phyloP scores from a whole-genome alignment of 2,797 vertebrate genomes.

The Triplophysa bombifrons region DNA sequence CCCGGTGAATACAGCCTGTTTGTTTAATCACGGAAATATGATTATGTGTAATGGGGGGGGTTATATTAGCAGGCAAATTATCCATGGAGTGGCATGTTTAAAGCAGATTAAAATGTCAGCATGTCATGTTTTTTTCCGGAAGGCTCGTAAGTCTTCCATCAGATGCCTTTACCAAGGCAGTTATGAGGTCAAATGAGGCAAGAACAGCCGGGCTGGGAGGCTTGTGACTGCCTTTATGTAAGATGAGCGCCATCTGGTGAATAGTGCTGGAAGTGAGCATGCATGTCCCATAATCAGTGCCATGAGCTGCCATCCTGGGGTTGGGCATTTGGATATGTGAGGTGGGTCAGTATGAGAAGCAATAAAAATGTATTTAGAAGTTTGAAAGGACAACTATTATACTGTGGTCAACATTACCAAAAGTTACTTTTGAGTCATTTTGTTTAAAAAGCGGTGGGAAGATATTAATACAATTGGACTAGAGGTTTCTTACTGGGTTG shows the following conservation, averaged over 20 bases:
- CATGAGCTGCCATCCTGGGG: not conserved
- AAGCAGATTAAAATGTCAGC: constrained; percentile 26
- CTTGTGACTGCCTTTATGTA: constrained; percentile 17
- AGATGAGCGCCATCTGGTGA: constrained; percentile 48
- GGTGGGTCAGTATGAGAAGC: not conserved
- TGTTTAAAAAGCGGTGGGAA: not conserved
- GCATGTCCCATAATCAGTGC: not conserved
- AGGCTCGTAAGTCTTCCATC: constrained; percentile 3
- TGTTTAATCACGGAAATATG: constrained; percentile 23
- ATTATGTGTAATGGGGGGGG: constrained; percentile 15
- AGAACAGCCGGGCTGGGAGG: not conserved
- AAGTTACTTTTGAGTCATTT: not conserved
- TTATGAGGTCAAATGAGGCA: constrained; percentile 34
- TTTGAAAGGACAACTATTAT: not conserved
- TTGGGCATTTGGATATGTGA: not conserved
- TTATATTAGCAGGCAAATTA: not conserved
- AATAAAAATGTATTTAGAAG: not conserved
- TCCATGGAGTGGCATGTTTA: constrained; percentile 26
- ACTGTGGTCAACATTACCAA: not conserved
- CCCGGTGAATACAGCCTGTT: constrained; percentile 19
- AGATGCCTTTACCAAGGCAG: not conserved
- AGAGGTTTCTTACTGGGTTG: no score
- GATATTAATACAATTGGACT: not conserved
- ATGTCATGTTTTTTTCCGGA: constrained; percentile 28
- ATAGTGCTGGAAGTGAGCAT: constrained; percentile 17